Percentiles rank a stretch among this genome's conserved stretches.
phyloP scores from a whole-genome alignment of 1,140 invertebrate genomes.

The Drosophila azteca region DNA sequence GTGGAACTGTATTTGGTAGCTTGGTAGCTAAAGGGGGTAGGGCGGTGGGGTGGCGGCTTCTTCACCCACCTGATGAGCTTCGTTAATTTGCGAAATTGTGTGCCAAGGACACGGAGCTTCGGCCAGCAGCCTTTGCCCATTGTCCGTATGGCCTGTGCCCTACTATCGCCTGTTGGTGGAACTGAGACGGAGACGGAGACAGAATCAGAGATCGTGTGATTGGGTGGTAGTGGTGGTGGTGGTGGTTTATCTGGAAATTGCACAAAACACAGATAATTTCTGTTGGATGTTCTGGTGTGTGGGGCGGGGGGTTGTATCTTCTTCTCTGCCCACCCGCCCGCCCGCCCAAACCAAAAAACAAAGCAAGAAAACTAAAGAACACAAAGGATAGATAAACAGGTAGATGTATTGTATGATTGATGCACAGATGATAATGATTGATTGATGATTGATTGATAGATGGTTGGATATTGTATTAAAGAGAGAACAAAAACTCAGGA shows the following conservation, averaged over 20 bases:
- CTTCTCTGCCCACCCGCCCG: slow-evolving; percentile 1
- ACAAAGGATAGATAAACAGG: background rate
- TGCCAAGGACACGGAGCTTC: slow-evolving; percentile 52
- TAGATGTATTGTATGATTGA: no score
- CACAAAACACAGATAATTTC: slow-evolving; percentile 22
- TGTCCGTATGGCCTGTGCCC: slow-evolving; percentile 20
- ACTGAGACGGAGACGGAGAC: slow-evolving; percentile 36
- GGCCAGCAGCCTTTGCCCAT: slow-evolving; percentile 42
- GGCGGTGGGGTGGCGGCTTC: slow-evolving; percentile 16
- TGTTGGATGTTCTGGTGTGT: background rate
- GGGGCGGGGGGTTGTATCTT: background rate
- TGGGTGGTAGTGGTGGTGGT: slow-evolving; percentile 11
- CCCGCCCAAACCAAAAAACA: background rate
- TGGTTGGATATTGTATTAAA: slow-evolving; percentile 11
- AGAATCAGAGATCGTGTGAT: background rate
- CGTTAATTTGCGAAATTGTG: slow-evolving; percentile 56
- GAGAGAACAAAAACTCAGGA: slow-evolving; percentile 48
- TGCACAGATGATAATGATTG: slow-evolving; percentile 18
- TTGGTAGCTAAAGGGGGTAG: slow-evolving; percentile 11
- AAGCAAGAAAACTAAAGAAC: slow-evolving; percentile 8
- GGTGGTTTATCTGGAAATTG: slow-evolving; percentile 44
- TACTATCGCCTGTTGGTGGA: slow-evolving; percentile 8
- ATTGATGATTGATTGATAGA: slow-evolving; percentile 29
- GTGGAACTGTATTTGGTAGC: background rate
- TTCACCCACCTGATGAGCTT: slow-evolving; percentile 72